Evolutionary conservation across 2,888 invertebrate species (phyloP).

Genomic region (Parthenolecanium corni): DNA sequence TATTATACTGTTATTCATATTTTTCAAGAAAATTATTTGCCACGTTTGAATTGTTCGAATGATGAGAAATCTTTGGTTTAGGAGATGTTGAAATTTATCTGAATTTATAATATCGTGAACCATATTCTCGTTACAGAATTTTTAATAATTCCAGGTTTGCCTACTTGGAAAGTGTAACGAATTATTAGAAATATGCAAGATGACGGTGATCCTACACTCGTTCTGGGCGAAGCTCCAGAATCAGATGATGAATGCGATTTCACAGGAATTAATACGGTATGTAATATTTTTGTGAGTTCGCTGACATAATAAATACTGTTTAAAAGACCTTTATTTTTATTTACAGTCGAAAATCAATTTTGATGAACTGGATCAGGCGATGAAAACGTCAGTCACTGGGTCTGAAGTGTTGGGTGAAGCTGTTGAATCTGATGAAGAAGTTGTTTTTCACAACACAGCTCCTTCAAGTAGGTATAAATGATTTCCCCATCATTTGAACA

Average conservation of each 20-base stretch:
- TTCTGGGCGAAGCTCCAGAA: constrained; percentile 20
- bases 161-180: too few relatives aligned
- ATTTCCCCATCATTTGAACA: background rate
- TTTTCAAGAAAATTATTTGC: too few relatives aligned
- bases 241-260: constrained; percentile 16
- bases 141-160: too few relatives aligned
- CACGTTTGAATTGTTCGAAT: too few relatives aligned
- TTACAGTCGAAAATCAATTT: background rate
- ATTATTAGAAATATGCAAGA: constrained; percentile 18
- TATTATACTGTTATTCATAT: too few relatives aligned
- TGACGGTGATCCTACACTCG: constrained; percentile 1
- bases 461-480: background rate
- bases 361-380: background rate
- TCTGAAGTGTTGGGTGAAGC: constrained; percentile 9
- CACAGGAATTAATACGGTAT: background rate
- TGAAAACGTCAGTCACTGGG: constrained; percentile 3
- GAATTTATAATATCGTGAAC: too few relatives aligned
- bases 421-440: constrained; percentile 15
- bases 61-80: too few relatives aligned
- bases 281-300: background rate
- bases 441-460: constrained; percentile 6
- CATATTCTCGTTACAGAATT: too few relatives aligned
- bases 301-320: background rate
- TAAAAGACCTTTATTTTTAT: background rate
- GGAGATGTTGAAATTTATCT: too few relatives aligned